Percentiles rank a stretch among this genome's conserved stretches.
Conservation (phyloP, 2,113 vertebrate species). For the Hyperoodon ampullatus region DNA sequence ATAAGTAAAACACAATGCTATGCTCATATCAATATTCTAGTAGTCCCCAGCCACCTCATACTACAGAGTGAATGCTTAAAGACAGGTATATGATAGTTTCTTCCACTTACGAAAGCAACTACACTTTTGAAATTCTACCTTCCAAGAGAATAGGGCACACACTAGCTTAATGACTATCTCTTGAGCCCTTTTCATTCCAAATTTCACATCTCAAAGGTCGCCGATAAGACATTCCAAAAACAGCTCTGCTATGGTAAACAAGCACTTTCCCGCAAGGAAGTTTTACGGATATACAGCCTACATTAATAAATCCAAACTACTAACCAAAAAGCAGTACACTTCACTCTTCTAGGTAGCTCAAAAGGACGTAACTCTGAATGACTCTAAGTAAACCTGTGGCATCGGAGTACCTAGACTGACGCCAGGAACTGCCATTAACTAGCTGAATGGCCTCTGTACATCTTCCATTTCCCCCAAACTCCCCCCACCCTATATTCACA, state of each 20-base stretch:
- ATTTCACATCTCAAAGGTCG: not conserved
- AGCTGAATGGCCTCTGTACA: not conserved
- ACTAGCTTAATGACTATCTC: not conserved
- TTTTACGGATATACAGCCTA: not conserved
- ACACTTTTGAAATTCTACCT: conserved; percentile 6
- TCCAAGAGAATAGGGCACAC: not conserved
- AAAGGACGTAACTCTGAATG: not conserved
- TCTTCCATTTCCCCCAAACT: not conserved
- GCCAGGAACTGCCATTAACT: not conserved
- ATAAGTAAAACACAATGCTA: not conserved
- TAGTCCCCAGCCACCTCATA: not conserved
- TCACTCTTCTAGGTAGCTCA: not conserved
- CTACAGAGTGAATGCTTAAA: not conserved
- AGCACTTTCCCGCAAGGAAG: not conserved
- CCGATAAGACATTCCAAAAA: not conserved
- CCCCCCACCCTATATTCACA: not conserved
- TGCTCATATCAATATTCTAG: not conserved
- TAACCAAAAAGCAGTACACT: not conserved
- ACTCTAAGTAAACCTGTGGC: not conserved
- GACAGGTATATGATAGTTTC: not conserved
- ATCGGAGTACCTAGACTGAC: not conserved
- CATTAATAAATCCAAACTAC: not conserved
- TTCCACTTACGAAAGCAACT: not conserved
- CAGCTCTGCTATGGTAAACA: not conserved
- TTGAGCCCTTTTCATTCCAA: not conserved